Evolutionary conservation across 2,797 vertebrate genomes (phyloP), one percentile per base, ranked within the genome.

Genomic region (Sebastes steindachneri): DNA sequence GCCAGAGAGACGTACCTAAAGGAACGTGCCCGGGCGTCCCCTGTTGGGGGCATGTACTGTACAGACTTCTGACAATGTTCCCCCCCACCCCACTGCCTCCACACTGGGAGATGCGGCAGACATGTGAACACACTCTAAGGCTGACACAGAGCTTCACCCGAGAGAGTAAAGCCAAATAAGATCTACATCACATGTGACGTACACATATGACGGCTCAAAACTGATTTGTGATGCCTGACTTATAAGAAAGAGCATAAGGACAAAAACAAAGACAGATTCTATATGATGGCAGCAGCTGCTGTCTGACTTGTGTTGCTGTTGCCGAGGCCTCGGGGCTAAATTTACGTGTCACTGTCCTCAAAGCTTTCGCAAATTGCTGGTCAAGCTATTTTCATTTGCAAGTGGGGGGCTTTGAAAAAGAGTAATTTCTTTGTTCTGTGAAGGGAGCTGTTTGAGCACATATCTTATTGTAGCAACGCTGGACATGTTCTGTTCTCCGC

Each of bases 151-250:
- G 83, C 83, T 85, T 80, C 71, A 75, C 88, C 76, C 86, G 14
- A 57, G 91, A 93, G 91, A 89, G 51, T 9, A 6, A 77, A 90
- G 93, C 90, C 92, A 92, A 88, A 87, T 82, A 83, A n/a, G 79
- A 94, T 93, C 74, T 86, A 4, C 80, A 77, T 94, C 92, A 91
- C 87, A 77, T 86, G 71, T 86, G 91, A 91, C 79, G 31, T 26
- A 54, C 80, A 74, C 86, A 89, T 83, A 86, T 90, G 90, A 93
- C 73, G 85, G 81, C 73, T 92, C 85, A 69, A 86, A 91, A 90
- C 80, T 89, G 87, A 89, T 93, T 89, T 89, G 86, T 84, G 83
- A 91, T 79, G 92, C 81, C 72, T 77, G 91, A 91, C 87, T 89
- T 83, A 7, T 15, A 71, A 86, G 76, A 37, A 1, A 28, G 64